A percentile compares a stretch with the other conserved stretches of the same genome.
phyloP scores from a whole-genome alignment of 2,797 vertebrate genomes.

The Coilia nasus region DNA sequence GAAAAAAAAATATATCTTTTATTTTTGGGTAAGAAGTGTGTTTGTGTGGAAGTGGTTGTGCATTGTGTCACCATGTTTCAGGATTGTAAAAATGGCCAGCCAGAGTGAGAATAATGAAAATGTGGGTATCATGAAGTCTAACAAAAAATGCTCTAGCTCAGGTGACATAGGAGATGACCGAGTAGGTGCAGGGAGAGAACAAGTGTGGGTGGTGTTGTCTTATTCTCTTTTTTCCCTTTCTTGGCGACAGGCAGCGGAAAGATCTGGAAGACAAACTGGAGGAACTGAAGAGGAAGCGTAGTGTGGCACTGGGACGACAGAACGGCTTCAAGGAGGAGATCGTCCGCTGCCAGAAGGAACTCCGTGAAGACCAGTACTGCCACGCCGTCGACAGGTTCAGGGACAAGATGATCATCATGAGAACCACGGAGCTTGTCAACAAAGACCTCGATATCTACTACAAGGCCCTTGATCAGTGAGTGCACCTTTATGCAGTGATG shows the following conservation, averaged over 20 bases:
- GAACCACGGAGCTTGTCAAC: conserved; percentile 93
- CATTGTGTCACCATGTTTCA: too few species aligned
- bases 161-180: too few species aligned
- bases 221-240: neutral
- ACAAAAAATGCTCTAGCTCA: too few species aligned
- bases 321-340: conserved; percentile 96
- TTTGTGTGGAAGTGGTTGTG: too few species aligned
- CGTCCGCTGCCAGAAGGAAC: conserved; percentile 86
- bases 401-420: conserved; percentile 94
- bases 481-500: conserved; percentile 44
- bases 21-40: too few species aligned
- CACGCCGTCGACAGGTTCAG: conserved; percentile 88
- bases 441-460: conserved; percentile 97
- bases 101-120: too few species aligned
- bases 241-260: conserved; percentile 78
- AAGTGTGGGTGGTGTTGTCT: neutral
- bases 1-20: too few species aligned
- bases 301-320: conserved; percentile 87
- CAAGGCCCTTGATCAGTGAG: conserved; percentile 97
- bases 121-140: too few species aligned
- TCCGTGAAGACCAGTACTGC: conserved; percentile 88
- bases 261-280: conserved; percentile 83
- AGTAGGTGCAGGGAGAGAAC: too few species aligned
- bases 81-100: too few species aligned
- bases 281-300: conserved; percentile 87